phyloP scores from a whole-genome alignment of 2,797 vertebrate species.

The Melanotaenia boesemani region DNA sequence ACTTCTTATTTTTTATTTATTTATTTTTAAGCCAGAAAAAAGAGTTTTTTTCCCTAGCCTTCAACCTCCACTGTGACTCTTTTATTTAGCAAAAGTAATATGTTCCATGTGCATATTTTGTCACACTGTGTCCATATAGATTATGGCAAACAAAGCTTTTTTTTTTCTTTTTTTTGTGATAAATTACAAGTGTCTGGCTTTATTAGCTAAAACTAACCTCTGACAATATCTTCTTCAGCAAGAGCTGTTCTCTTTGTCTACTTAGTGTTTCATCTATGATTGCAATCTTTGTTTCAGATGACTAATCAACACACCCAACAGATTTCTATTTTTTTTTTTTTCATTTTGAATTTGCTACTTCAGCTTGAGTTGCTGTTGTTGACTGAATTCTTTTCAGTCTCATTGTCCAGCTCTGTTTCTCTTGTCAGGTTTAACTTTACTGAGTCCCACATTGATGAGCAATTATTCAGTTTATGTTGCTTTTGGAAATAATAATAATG shows the following conservation, averaged over 20 bases:
- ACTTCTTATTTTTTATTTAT: slow-evolving; percentile 42
- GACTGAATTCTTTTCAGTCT: neutral
- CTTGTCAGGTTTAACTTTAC: neutral
- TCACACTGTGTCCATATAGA: neutral
- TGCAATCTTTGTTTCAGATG: neutral
- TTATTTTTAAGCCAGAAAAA: slow-evolving; percentile 13
- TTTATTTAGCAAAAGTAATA: slow-evolving; percentile 51
- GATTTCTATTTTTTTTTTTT: neutral
- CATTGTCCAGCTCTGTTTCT: neutral
- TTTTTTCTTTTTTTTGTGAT: neutral
- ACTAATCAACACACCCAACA: neutral
- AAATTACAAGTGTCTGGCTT: too few relatives aligned
- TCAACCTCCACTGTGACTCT: slow-evolving; percentile 45
- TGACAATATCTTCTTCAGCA: neutral
- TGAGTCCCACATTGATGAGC: too few relatives aligned
- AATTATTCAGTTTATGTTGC: too few relatives aligned
- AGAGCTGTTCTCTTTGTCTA: neutral
- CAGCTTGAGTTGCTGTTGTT: neutral
- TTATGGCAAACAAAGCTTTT: neutral
- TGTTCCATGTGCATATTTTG: slow-evolving; percentile 24
- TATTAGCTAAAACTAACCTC: too few relatives aligned
- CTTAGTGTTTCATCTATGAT: neutral
- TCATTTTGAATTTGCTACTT: too few relatives aligned
- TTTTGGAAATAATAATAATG: too few relatives aligned
- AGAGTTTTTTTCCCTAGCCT: slow-evolving; percentile 46